Percentiles rank a stretch among this genome's conserved stretches.
These are phyloP conservation scores for Sander vitreus DNA, from an alignment of 2,113 vertebrate species.

Conservation along the genomic window DNA sequence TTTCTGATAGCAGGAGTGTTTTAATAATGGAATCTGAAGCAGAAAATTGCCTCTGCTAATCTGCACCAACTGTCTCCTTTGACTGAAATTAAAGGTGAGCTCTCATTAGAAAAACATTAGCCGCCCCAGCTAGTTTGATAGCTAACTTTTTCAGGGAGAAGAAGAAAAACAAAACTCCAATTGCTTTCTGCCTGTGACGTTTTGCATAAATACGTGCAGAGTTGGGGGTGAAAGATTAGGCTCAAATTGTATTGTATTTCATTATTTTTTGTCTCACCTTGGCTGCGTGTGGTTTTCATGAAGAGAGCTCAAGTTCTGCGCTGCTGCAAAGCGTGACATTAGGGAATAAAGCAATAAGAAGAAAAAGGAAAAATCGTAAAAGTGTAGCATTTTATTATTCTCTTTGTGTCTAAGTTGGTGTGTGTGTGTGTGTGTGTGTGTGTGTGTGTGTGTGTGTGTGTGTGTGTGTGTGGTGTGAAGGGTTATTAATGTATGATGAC, in stretches of 20 bases:
- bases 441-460: conserved; percentile 34
- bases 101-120: conserved; percentile 84
- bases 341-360: conserved; percentile 76
- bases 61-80: conserved; percentile 75
- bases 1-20: conserved; percentile 77
- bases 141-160: conserved; percentile 67
- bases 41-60: conserved; percentile 85
- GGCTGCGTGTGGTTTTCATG: conserved; percentile 65
- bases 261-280: conserved; percentile 76
- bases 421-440: conserved; percentile 52
- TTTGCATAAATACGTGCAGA: conserved; percentile 66
- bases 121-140: conserved; percentile 73
- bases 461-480: conserved; percentile 27
- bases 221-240: conserved; percentile 65
- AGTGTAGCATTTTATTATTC: conserved; percentile 72
- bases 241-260: conserved; percentile 70
- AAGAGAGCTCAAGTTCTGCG: conserved; percentile 64
- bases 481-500: conserved; percentile 74
- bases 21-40: conserved; percentile 85
- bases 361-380: conserved; percentile 64
- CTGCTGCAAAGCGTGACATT: conserved; percentile 62
- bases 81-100: conserved; percentile 83
- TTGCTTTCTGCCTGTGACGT: conserved; percentile 60
- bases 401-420: conserved; percentile 56
- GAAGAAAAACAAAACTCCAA: conserved; percentile 63